A percentile compares a stretch with the other conserved stretches of the same genome.
phyloP scores from a whole-genome alignment of 2,797 vertebrate genomes.

The Malurus leucopterus region DNA sequence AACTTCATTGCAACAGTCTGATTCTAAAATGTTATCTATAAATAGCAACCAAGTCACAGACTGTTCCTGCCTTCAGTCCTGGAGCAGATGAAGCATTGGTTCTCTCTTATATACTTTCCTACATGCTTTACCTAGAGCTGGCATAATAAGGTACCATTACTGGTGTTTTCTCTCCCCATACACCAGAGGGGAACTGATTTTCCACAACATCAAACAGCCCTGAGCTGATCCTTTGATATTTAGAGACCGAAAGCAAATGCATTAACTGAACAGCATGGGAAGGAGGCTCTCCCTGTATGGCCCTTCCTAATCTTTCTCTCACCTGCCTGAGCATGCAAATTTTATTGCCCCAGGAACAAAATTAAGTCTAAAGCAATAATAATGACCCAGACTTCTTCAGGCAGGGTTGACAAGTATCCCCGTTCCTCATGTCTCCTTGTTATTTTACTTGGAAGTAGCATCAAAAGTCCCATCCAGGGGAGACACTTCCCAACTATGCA shows the following conservation, averaged over 20 bases:
- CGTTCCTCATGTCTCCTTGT: neutral
- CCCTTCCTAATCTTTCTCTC: neutral
- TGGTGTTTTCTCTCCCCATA: neutral
- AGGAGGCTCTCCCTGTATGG: rapidly evolving
- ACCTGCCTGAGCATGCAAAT: neutral
- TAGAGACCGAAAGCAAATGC: neutral
- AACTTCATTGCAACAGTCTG: neutral
- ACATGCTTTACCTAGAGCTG: neutral
- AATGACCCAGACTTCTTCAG: neutral
- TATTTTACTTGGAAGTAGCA: neutral
- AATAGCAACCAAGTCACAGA: neutral
- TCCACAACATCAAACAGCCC: neutral
- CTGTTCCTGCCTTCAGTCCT: neutral
- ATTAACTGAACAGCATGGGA: neutral
- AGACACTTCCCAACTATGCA: neutral
- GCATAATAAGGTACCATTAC: neutral
- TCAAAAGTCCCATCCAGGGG: neutral
- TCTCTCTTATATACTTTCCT: neutral
- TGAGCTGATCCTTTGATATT: neutral
- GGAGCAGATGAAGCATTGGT: neutral
- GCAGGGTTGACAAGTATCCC: neutral
- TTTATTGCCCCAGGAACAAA: neutral
- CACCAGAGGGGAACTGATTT: neutral
- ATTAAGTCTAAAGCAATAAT: neutral
- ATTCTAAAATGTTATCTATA: neutral